These are phyloP conservation scores for Dromius quadrimaculatus DNA, from an alignment of 2,888 invertebrate genomes.

Conservation along the genomic window DNA sequence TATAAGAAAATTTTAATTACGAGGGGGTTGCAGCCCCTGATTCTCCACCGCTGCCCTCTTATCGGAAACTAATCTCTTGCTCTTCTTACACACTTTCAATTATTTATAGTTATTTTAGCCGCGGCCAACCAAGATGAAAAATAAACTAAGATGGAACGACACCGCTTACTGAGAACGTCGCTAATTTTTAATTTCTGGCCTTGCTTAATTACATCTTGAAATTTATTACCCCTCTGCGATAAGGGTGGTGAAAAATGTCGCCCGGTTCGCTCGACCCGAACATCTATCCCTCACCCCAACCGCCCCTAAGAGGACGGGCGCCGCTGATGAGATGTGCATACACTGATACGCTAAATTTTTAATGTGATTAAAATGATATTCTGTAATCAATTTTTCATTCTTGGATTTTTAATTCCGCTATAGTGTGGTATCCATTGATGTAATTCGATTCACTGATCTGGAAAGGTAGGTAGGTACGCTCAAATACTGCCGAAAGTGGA, in stretches of 20 bases:
- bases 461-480: too few relatives aligned
- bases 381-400: conserved; percentile 45
- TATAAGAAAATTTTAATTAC: conserved; percentile 59
- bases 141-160: conserved; percentile 58
- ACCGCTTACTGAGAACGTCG: conserved; percentile 55
- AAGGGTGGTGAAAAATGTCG: conserved; percentile 52
- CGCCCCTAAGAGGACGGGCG: conserved; percentile 20
- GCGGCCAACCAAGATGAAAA: conserved; percentile 61
- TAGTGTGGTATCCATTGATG: conserved; percentile 9
- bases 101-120: conserved; percentile 65
- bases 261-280: conserved; percentile 24
- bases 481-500: too few relatives aligned
- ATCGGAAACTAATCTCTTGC: conserved; percentile 56
- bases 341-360: conserved; percentile 47
- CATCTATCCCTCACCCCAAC: conserved; percentile 18
- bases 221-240: conserved; percentile 50
- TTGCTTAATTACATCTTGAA: conserved; percentile 50
- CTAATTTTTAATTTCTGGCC: conserved; percentile 60
- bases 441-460: conserved; percentile 22
- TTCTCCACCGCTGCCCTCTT: conserved; percentile 45
- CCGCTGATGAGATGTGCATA: conserved; percentile 42
- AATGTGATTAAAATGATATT: conserved; percentile 52
- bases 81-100: conserved; percentile 64
- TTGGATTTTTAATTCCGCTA: conserved; percentile 37
- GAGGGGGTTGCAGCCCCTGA: conserved; percentile 46